Evolutionary conservation across 2,888 invertebrate species (phyloP).

Genomic region (Ormyrus pomaceus): DNA sequence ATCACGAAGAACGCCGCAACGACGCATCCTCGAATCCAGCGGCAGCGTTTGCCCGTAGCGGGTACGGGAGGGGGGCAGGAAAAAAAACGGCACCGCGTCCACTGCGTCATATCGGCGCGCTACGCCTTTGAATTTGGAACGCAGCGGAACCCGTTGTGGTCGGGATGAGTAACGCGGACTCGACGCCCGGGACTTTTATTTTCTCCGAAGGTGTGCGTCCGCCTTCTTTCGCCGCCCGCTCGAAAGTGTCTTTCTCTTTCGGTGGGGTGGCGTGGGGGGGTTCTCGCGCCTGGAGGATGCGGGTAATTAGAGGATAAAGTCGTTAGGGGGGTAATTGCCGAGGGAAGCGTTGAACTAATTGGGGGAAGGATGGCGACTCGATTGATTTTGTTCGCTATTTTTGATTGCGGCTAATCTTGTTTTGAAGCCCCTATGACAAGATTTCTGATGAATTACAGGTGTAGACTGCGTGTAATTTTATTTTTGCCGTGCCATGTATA

Average conservation of each 20-base stretch:
- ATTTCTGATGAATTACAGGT: too few relatives aligned
- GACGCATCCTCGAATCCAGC: background rate
- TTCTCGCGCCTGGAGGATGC: too few relatives aligned
- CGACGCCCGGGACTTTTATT: slow-evolving; percentile 7
- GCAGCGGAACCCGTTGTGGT: slow-evolving; percentile 50
- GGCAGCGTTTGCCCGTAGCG: background rate
- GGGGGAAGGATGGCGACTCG: too few relatives aligned
- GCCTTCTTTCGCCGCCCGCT: background rate
- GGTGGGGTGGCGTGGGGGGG: background rate
- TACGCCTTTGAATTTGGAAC: slow-evolving; percentile 36
- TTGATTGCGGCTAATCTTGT: too few relatives aligned
- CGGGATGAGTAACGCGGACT: background rate
- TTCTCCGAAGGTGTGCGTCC: background rate
- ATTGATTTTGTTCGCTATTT: too few relatives aligned
- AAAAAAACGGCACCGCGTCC: slow-evolving; percentile 33
- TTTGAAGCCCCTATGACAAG: too few relatives aligned
- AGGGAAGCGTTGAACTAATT: background rate
- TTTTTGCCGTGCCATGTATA: too few relatives aligned
- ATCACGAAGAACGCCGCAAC: background rate
- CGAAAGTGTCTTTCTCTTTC: slow-evolving; percentile 15
- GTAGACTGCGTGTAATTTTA: too few relatives aligned
- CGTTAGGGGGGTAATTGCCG: background rate
- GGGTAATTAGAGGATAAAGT: too few relatives aligned
- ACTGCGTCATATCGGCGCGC: slow-evolving; percentile 35
- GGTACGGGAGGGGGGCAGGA: background rate